Conservation (phyloP, 2,888 invertebrate species). For the Pasiphila rectangulata region DNA sequence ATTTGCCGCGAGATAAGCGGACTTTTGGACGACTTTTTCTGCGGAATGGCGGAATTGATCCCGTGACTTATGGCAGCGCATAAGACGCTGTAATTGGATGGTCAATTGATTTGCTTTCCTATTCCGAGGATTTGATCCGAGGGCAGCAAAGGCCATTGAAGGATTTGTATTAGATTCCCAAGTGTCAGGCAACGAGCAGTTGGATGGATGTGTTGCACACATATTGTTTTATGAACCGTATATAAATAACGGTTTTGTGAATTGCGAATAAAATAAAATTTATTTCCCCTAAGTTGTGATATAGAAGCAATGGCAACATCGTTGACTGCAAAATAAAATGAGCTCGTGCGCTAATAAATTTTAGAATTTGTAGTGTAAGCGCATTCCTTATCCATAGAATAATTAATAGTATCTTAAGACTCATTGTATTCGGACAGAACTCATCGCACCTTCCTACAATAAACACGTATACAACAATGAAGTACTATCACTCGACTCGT, state of each 20-base stretch:
- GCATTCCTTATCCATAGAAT: too few relatives aligned
- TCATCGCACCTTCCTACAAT: too few relatives aligned
- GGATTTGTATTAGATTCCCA: constrained; percentile 14
- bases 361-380: too few relatives aligned
- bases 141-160: constrained; percentile 10
- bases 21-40: constrained; percentile 78
- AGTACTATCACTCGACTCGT: too few relatives aligned
- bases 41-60: constrained; percentile 76
- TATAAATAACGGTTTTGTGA: constrained; percentile 22
- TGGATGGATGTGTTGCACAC: constrained; percentile 28
- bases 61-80: constrained; percentile 71
- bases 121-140: constrained; percentile 44
- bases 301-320: constrained; percentile 8
- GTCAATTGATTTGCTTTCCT: constrained; percentile 67
- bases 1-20: constrained; percentile 79
- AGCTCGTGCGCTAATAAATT: constrained; percentile 11
- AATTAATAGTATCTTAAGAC: too few relatives aligned
- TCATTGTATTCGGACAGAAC: too few relatives aligned
- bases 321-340: constrained; percentile 6
- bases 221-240: constrained; percentile 23
- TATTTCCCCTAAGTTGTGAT: constrained; percentile 5
- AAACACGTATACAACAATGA: too few relatives aligned
- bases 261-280: constrained; percentile 2
- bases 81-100: constrained; percentile 69
- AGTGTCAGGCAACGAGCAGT: constrained; percentile 23